These are phyloP conservation scores for Amyelois transitella DNA, from an alignment of 1,140 invertebrate genomes.

Conservation along the genomic window DNA sequence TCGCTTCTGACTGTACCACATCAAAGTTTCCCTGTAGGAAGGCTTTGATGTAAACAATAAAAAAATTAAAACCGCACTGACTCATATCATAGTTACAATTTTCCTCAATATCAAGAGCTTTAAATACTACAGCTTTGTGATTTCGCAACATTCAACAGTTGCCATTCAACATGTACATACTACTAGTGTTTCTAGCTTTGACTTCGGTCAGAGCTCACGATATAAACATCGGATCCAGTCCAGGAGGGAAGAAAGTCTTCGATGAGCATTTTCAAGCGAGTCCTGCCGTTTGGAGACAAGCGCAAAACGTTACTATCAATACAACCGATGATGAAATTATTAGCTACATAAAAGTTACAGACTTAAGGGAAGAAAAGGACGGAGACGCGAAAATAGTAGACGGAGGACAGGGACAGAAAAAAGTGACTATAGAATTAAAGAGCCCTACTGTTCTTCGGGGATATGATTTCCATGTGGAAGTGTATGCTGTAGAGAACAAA, in stretches of 20 bases:
- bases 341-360: constrained; percentile 39
- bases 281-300: constrained; percentile 53
- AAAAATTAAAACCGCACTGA: constrained; percentile 22
- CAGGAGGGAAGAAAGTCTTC: constrained; percentile 37
- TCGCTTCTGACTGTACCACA: constrained; percentile 31
- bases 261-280: constrained; percentile 42
- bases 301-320: constrained; percentile 42
- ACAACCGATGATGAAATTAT: constrained; percentile 44
- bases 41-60: constrained; percentile 35
- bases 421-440: constrained; percentile 56
- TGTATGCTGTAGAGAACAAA: constrained; percentile 22
- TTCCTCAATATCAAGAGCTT: constrained; percentile 23
- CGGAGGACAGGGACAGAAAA: constrained; percentile 45
- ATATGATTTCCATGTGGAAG: constrained; percentile 51
- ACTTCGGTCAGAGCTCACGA: constrained; percentile 33
- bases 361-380: constrained; percentile 49
- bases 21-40: constrained; percentile 61
- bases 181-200: constrained; percentile 29
- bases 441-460: constrained; percentile 54
- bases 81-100: constrained; percentile 13
- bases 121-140: constrained; percentile 23
- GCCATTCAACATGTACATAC: constrained; percentile 33
- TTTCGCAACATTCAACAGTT: constrained; percentile 13
- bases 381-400: constrained; percentile 47
- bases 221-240: constrained; percentile 30